Evolutionary conservation across 53 echinoderm and acorn worm genomes (phyloP), one percentile per base, ranked within the genome.

Genomic region (Holothuria scabra): DNA sequence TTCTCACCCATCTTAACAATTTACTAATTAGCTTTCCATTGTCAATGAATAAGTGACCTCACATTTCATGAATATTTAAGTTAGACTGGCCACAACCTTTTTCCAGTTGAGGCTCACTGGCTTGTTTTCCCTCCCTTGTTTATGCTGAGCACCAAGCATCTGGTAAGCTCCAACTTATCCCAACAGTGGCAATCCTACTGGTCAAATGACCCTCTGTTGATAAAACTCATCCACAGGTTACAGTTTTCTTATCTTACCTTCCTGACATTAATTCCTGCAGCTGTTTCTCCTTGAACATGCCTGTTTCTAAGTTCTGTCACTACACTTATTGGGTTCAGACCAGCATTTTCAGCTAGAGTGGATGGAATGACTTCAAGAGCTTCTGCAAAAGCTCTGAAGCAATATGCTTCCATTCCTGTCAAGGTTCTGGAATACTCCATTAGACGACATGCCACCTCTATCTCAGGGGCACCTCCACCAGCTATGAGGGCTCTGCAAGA

Each of bases 381-480:
- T 62, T 97, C 94, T 11, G 93, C 97, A 64, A 93, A 96, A n/a
- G 92, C 93, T 65, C 92, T 88, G 85, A 94, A 90, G 92, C 97
- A 97, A 89, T 97, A 97, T 5, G 90, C 97, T 66, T 97, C 97
- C 92, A 97, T 88, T 6, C 97, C 97, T 0, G 93, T 90, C 85
- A 97, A 79, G 32, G 83, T 81, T 26, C 91, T 78, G 37, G 94
- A 90, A 72, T 92, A 94, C 85, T 97, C 94, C 84, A 86, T 90
- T 92, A 94, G 72, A 41, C 87, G 90, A 23, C 85, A 90, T 8
- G 92, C 83, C 12, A 97, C 90, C 84, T 97, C 94, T 12, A 90
- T 97, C 85, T 94, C 97, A 0, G 97, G 97, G 7, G 97, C 97
- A 16, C 97, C 97, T 30, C 93, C 93, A 18, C 97, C 97, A 26